phyloP scores from a whole-genome alignment of 2,797 vertebrate genomes.

The Crenichthys baileyi region DNA sequence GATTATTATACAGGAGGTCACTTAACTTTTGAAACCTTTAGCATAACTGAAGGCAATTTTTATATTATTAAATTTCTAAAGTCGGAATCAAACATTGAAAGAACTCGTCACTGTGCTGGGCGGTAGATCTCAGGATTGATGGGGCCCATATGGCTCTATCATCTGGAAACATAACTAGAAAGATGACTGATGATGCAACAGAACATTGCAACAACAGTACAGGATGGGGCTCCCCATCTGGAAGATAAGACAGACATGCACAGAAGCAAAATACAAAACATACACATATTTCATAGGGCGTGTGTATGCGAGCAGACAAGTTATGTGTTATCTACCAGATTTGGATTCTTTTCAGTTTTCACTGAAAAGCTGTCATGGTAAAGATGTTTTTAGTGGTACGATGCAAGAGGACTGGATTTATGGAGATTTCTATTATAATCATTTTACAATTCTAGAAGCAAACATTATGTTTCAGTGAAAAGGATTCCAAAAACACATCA shows the following conservation, averaged over 20 bases:
- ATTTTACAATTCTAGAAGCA: background rate
- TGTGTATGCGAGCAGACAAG: slow-evolving; percentile 11
- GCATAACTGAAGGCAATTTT: slow-evolving; percentile 1
- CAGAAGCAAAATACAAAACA: background rate
- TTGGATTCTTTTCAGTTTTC: slow-evolving; percentile 16
- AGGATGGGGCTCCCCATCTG: slow-evolving; percentile 23
- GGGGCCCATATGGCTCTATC: slow-evolving; percentile 63
- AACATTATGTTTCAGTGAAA: background rate
- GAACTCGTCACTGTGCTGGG: slow-evolving; percentile 2
- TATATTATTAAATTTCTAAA: slow-evolving; percentile 4
- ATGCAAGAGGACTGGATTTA: background rate
- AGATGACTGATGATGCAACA: slow-evolving; percentile 33
- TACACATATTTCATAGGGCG: background rate
- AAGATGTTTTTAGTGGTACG: slow-evolving; percentile 14
- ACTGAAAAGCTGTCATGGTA: slow-evolving; percentile 17
- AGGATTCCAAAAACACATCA: background rate
- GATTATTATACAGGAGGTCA: slow-evolving; percentile 23
- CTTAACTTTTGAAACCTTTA: slow-evolving; percentile 46
- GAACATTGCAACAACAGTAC: slow-evolving; percentile 22
- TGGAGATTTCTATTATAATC: background rate
- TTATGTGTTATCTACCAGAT: slow-evolving; percentile 34
- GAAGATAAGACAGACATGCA: background rate
- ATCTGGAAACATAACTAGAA: slow-evolving; percentile 39
- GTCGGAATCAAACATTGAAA: slow-evolving; percentile 9
- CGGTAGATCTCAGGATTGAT: slow-evolving; percentile 41